Conservation (phyloP, 2,888 invertebrate species). For the Griposia aprilina region DNA sequence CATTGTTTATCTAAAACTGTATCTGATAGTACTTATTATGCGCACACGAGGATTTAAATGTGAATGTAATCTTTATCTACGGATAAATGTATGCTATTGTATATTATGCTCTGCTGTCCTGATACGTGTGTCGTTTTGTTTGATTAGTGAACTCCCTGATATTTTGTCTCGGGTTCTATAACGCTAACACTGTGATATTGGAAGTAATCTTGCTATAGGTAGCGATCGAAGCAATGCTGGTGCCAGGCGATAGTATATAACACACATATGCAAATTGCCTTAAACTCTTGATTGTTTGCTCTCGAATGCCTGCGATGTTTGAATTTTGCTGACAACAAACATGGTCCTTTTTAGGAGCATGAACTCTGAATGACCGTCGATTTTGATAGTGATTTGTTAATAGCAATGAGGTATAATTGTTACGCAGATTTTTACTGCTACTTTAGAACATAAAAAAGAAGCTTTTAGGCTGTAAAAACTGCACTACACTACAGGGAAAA, state of each 20-base stretch:
- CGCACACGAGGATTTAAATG: slow-evolving; percentile 20
- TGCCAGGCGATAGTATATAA: not conserved
- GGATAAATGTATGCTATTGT: slow-evolving; percentile 23
- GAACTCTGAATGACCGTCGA: not conserved
- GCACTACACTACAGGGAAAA: not conserved
- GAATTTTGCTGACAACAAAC: not conserved
- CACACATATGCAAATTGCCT: not conserved
- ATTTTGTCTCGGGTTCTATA: not conserved
- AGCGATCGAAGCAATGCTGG: not conserved
- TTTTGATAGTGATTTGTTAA: not conserved
- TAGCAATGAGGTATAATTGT: not conserved
- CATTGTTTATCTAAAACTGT: slow-evolving; percentile 6
- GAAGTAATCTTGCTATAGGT: not conserved
- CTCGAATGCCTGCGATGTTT: not conserved
- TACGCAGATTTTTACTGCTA: not conserved
- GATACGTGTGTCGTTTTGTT: not conserved
- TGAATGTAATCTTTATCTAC: slow-evolving; percentile 39
- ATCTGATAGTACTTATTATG: slow-evolving; percentile 8
- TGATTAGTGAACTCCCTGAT: not conserved
- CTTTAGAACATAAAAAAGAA: not conserved
- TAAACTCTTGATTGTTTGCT: not conserved
- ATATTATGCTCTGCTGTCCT: not conserved
- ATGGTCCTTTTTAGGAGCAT: not conserved
- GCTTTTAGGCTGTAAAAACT: not conserved
- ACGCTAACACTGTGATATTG: not conserved